Evolutionary conservation across 2,888 invertebrate species (phyloP).

Genomic region (Schrankia costaestrigalis): DNA sequence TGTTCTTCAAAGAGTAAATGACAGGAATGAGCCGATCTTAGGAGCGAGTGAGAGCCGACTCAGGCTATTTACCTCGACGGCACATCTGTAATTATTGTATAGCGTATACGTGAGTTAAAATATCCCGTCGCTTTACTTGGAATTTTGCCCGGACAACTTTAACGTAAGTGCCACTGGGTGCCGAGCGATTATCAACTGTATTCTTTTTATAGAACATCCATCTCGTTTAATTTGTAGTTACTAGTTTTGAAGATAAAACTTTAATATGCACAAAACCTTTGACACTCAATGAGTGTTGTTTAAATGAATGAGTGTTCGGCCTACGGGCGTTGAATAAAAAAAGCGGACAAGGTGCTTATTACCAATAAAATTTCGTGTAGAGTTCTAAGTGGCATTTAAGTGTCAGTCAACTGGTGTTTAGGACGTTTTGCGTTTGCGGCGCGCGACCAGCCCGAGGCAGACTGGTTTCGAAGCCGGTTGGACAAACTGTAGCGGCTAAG

Average conservation of each 20-base stretch:
- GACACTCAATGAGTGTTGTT: conserved; percentile 22
- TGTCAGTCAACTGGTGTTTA: conserved; percentile 76
- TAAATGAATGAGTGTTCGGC: conserved; percentile 41
- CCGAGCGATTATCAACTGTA: conserved; percentile 52
- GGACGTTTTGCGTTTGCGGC: conserved; percentile 46
- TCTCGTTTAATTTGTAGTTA: conserved; percentile 25
- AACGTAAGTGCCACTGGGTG: conserved; percentile 44
- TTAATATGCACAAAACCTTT: conserved; percentile 21
- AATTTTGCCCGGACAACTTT: conserved; percentile 43
- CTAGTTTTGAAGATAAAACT: conserved; percentile 21
- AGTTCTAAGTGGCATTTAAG: conserved; percentile 74
- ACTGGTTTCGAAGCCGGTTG: conserved; percentile 73
- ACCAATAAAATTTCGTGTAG: conserved; percentile 73
- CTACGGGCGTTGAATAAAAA: conserved; percentile 42
- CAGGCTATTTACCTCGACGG: conserved; percentile 69
- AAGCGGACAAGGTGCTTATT: conserved; percentile 66
- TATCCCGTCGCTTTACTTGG: conserved; percentile 61
- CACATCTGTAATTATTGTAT: conserved; percentile 74
- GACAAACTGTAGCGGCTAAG: conserved; percentile 70
- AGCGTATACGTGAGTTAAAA: conserved; percentile 64
- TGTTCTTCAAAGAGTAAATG: conserved; percentile 61
- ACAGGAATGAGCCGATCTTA: conserved; percentile 56
- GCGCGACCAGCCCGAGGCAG: conserved; percentile 43
- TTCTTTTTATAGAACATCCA: conserved; percentile 29
- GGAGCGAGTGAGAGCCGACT: conserved; percentile 47